phyloP scores from a whole-genome alignment of 2,888 invertebrate species.

The Lacanobia oleracea region DNA sequence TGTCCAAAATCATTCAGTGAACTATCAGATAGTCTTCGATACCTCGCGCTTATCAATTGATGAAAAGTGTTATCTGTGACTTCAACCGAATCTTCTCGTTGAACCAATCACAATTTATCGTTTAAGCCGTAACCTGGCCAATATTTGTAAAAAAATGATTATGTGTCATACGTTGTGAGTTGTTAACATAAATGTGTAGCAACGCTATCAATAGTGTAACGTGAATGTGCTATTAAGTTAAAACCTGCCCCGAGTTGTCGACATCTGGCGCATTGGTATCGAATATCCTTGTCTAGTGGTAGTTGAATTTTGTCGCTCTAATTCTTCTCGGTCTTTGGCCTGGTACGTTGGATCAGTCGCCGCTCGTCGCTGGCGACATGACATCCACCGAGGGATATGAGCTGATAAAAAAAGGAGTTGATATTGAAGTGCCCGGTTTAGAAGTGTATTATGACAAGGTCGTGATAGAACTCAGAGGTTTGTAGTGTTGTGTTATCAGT shows the following conservation, averaged over 20 bases:
- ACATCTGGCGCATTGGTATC: slow-evolving; percentile 87
- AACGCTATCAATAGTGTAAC: slow-evolving; percentile 47
- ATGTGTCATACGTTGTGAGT: slow-evolving; percentile 32
- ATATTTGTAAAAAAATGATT: slow-evolving; percentile 59
- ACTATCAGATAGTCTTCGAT: slow-evolving; percentile 54
- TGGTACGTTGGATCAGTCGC: slow-evolving; percentile 76
- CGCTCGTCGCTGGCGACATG: slow-evolving; percentile 83
- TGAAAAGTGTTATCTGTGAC: slow-evolving; percentile 68
- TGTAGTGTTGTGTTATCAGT: slow-evolving; percentile 71
- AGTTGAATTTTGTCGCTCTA: slow-evolving; percentile 89
- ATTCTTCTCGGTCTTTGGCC: slow-evolving; percentile 85
- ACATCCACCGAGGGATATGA: slow-evolving; percentile 89
- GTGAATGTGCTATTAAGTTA: slow-evolving; percentile 73
- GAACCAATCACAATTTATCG: slow-evolving; percentile 67
- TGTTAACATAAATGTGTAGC: slow-evolving; percentile 45
- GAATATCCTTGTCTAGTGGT: slow-evolving; percentile 87
- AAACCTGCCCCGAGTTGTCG: slow-evolving; percentile 83
- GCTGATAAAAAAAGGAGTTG: slow-evolving; percentile 87
- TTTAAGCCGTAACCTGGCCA: slow-evolving; percentile 62
- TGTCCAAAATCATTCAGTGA: slow-evolving; percentile 32
- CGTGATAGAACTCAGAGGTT: slow-evolving; percentile 91
- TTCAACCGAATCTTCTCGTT: slow-evolving; percentile 72
- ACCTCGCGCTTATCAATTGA: slow-evolving; percentile 70
- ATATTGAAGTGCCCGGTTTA: slow-evolving; percentile 88
- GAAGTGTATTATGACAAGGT: slow-evolving; percentile 91